These are phyloP conservation scores for Ictalurus punctatus DNA, from an alignment of 2,113 vertebrate species.

Conservation along the genomic window DNA sequence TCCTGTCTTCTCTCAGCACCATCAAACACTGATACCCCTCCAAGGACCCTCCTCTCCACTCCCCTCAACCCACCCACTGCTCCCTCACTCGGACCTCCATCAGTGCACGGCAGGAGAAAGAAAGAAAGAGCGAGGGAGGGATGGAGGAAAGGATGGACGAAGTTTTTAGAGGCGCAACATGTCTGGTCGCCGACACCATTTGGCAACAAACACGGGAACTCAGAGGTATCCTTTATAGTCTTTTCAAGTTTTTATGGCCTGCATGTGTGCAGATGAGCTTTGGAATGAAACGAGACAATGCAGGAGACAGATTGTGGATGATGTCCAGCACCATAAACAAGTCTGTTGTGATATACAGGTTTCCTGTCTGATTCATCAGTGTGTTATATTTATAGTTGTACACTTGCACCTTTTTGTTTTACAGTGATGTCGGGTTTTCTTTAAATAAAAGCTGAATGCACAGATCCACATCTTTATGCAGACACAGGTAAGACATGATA, in stretches of 20 bases:
- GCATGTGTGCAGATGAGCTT: constrained; percentile 22
- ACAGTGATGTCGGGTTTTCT: not conserved
- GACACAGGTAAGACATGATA: not conserved
- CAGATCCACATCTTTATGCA: not conserved
- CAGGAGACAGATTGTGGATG: constrained; percentile 2
- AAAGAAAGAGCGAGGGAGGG: not conserved
- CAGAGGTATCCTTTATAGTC: constrained; percentile 44
- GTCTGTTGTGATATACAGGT: not conserved
- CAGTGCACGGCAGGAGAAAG: constrained; percentile 23
- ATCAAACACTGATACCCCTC: constrained; percentile 39
- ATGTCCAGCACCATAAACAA: constrained; percentile 1
- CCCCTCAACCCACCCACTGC: constrained; percentile 43
- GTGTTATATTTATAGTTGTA: not conserved
- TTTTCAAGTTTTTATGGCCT: constrained; percentile 44
- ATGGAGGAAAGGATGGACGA: constrained; percentile 25
- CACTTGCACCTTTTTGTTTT: not conserved
- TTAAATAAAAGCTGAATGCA: not conserved
- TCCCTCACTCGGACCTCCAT: constrained; percentile 42
- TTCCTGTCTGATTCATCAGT: not conserved
- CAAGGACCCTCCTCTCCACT: constrained; percentile 41
- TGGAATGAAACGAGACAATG: not conserved
- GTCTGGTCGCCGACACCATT: constrained; percentile 23
- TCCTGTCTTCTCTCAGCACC: constrained; percentile 34
- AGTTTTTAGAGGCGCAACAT: constrained; percentile 36
- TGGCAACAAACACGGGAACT: constrained; percentile 25